A percentile compares a stretch with the other conserved stretches of the same genome.
phyloP scores from a whole-genome alignment of 2,888 invertebrate species.

The Elmis aenea region DNA sequence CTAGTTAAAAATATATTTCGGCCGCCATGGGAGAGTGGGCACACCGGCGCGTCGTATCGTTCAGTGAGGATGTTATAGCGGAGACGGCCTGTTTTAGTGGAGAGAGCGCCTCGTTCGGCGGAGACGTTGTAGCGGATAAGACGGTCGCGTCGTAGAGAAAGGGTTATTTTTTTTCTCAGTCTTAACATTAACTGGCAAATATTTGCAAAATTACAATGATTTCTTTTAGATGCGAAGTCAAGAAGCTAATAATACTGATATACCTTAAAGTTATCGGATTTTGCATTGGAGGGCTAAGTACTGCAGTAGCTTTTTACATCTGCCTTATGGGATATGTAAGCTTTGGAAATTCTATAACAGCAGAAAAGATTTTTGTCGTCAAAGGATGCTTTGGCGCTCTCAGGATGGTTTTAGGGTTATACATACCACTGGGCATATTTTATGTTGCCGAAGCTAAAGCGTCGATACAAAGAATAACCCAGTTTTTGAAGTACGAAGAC shows the following conservation, averaged over 20 bases:
- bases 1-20: too few species aligned
- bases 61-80: too few species aligned
- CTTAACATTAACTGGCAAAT: too few species aligned
- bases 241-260: conserved; percentile 45
- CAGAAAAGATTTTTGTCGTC: neutral
- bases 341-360: conserved; percentile 45
- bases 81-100: too few species aligned
- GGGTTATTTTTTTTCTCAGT: too few species aligned
- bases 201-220: too few species aligned
- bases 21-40: too few species aligned
- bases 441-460: neutral
- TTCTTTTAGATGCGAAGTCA: conserved; percentile 62
- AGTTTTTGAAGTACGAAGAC: conserved; percentile 4
- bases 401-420: neutral
- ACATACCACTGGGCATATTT: conserved; percentile 1
- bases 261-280: conserved; percentile 34
- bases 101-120: too few species aligned
- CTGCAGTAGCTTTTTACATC: conserved; percentile 39
- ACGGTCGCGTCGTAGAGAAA: too few species aligned
- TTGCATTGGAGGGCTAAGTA: conserved; percentile 33
- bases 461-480: conserved; percentile 2
- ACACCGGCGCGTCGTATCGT: too few species aligned
- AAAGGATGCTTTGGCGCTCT: conserved; percentile 4
- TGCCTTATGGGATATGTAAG: conserved; percentile 57
- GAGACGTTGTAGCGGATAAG: too few species aligned